These are phyloP conservation scores for Rhinichthys osculus DNA, from an alignment of 2,797 vertebrate genomes.

Conservation along the genomic window DNA sequence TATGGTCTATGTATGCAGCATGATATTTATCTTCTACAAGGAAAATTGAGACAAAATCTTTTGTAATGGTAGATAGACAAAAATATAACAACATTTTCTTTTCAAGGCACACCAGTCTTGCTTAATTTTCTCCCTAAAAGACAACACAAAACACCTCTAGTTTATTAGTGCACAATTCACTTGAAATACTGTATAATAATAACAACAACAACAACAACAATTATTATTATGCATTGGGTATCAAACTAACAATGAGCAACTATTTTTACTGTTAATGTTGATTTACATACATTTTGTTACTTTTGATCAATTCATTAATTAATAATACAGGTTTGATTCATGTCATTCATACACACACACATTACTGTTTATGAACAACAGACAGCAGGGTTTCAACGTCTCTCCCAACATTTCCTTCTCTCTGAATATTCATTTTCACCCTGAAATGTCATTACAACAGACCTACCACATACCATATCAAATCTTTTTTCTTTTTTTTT, in stretches of 20 bases:
- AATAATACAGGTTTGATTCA: too few species aligned
- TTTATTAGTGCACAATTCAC: too few species aligned
- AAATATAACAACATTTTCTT: background rate
- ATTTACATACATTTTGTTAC: background rate
- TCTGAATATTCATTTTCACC: background rate
- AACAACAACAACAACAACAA: too few species aligned
- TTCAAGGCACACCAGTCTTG: background rate
- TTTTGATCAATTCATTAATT: too few species aligned
- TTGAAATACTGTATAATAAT: too few species aligned
- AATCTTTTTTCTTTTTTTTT: background rate
- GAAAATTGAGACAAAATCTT: background rate
- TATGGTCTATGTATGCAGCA: background rate
- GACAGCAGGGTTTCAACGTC: background rate
- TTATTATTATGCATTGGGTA: too few species aligned
- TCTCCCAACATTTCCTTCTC: background rate
- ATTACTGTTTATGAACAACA: too few species aligned
- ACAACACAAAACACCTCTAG: background rate
- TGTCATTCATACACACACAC: too few species aligned
- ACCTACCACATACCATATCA: background rate
- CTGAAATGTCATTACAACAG: background rate
- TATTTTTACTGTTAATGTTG: background rate
- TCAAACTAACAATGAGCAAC: background rate
- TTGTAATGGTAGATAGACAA: background rate
- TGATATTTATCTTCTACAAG: background rate
- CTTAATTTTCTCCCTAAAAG: too few species aligned